Evolutionary conservation across 1,140 invertebrate species (phyloP).

Genomic region (Antheraea pernyi): DNA sequence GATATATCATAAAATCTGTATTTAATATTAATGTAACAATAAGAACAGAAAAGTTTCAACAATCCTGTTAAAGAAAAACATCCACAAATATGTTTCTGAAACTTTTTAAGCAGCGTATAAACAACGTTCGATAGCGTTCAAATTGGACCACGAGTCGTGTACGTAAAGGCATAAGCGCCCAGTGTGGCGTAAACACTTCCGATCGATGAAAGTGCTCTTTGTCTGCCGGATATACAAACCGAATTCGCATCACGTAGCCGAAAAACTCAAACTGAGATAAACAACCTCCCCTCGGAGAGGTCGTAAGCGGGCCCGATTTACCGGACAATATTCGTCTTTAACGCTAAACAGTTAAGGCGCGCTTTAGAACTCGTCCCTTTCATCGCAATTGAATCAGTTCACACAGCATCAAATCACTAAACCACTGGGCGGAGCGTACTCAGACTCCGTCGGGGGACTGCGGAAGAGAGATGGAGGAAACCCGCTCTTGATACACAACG

Average conservation of each 20-base stretch:
- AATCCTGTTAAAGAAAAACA: conserved; percentile 34
- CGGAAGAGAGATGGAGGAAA: conserved; percentile 59
- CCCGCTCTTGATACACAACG: conserved; percentile 31
- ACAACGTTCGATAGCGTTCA: conserved; percentile 70
- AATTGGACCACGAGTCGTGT: conserved; percentile 45
- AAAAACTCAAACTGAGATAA: conserved; percentile 77
- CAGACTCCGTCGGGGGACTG: conserved; percentile 69
- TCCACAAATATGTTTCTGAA: conserved; percentile 59
- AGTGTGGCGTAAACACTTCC: conserved; percentile 48
- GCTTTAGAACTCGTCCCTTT: conserved; percentile 51
- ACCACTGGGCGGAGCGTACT: conserved; percentile 75
- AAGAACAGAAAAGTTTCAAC: background rate
- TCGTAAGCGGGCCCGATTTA: conserved; percentile 69
- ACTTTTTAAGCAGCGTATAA: conserved; percentile 73
- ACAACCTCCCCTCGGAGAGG: conserved; percentile 68
- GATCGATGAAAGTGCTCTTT: conserved; percentile 73
- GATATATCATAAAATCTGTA: too few species aligned
- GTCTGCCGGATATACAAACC: conserved; percentile 71
- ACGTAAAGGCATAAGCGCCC: conserved; percentile 52
- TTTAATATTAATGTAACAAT: too few species aligned
- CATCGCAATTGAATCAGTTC: conserved; percentile 78
- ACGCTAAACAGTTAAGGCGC: conserved; percentile 56
- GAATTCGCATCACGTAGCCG: conserved; percentile 76
- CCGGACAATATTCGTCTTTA: conserved; percentile 72
- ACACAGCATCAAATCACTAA: conserved; percentile 80